These are phyloP conservation scores for Lampropteryx suffumata DNA, from an alignment of 2,888 invertebrate genomes.

Conservation along the genomic window DNA sequence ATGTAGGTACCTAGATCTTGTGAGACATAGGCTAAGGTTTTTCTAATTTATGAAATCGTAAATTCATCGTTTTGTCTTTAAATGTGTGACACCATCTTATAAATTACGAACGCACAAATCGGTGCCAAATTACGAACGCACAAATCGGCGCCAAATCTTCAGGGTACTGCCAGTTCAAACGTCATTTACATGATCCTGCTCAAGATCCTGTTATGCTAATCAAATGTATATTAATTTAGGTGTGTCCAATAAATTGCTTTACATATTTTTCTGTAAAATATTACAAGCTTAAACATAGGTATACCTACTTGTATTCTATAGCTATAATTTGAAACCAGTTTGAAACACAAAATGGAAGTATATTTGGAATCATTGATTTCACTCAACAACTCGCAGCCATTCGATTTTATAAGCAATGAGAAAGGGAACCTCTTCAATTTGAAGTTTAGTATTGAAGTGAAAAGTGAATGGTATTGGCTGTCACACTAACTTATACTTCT, in stretches of 20 bases:
- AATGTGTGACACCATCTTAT: too few species aligned
- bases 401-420: neutral
- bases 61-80: too few species aligned
- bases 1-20: too few species aligned
- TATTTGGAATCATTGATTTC: neutral
- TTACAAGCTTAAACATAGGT: conserved; percentile 1
- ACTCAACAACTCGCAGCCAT: neutral
- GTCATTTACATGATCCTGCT: conserved; percentile 40
- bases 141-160: neutral
- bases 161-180: conserved; percentile 35
- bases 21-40: too few species aligned
- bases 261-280: conserved; percentile 43
- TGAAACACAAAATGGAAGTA: neutral
- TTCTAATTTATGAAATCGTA: too few species aligned
- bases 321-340: too few species aligned
- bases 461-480: conserved; percentile 11
- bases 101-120: too few species aligned
- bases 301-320: neutral
- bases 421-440: neutral
- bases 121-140: too few species aligned
- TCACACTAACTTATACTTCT: neutral
- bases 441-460: neutral
- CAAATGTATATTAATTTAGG: conserved; percentile 28
- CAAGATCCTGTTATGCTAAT: conserved; percentile 54
- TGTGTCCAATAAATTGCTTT: conserved; percentile 40